phyloP scores from a whole-genome alignment of 2,113 vertebrate genomes.

The Scolopax mira region DNA sequence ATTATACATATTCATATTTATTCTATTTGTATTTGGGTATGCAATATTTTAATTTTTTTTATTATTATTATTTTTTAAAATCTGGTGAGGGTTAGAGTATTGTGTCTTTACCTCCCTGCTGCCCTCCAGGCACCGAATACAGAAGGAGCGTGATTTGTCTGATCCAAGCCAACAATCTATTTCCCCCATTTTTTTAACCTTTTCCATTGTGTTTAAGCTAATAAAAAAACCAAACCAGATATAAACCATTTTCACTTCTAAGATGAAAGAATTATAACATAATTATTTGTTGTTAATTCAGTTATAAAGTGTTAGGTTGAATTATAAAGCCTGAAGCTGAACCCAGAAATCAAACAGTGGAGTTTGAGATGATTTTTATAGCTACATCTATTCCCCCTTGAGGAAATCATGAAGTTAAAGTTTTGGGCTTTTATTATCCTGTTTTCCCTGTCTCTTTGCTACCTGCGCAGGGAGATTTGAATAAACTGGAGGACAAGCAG shows the following conservation, averaged over 20 bases:
- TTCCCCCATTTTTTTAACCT: neutral
- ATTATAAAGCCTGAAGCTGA: neutral
- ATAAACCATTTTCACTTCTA: neutral
- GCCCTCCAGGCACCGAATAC: neutral
- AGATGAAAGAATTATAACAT: neutral
- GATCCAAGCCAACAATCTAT: neutral
- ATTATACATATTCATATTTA: too few species aligned
- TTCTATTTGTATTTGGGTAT: neutral
- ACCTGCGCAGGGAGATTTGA: neutral
- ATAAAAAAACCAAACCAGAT: neutral
- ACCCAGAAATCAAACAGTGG: neutral
- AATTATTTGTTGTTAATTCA: neutral
- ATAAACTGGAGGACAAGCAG: neutral
- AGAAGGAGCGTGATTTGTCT: neutral
- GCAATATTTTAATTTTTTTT: neutral
- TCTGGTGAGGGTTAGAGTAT: neutral
- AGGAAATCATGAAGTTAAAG: neutral
- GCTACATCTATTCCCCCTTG: neutral
- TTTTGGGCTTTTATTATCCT: neutral
- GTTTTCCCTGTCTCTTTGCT: neutral
- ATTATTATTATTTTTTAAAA: fast-evolving
- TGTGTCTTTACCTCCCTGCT: neutral
- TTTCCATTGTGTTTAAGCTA: neutral
- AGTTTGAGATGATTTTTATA: neutral
- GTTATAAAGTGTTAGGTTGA: neutral